Percentiles rank a stretch among this genome's conserved stretches.
These are phyloP conservation scores for Ashinkailepas kermadecensis DNA, from an alignment of 2,888 invertebrate species.

Conservation along the genomic window DNA sequence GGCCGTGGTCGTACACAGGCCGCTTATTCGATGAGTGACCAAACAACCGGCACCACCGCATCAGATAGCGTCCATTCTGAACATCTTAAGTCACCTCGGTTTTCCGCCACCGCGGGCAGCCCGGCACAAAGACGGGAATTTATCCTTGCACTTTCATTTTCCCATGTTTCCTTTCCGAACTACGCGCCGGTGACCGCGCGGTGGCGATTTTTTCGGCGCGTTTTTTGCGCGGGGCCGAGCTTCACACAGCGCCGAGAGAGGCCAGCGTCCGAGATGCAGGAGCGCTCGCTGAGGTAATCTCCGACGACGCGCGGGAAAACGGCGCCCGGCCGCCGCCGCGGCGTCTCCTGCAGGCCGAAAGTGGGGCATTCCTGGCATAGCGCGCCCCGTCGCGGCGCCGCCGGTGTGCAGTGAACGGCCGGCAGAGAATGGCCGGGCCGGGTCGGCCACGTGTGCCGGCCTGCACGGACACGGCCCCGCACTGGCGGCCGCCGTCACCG, in stretches of 20 bases:
- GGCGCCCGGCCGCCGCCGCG: too few species aligned
- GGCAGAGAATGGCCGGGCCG: not conserved
- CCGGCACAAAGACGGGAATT: not conserved
- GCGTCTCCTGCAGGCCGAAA: not conserved
- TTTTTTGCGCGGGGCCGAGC: not conserved
- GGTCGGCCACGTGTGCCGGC: too few species aligned
- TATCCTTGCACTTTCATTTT: slow-evolving; percentile 10
- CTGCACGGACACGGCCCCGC: too few species aligned
- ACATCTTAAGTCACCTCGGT: not conserved
- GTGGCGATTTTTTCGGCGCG: not conserved
- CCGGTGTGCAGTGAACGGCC: not conserved
- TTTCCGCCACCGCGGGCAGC: slow-evolving; percentile 9
- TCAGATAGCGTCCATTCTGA: not conserved
- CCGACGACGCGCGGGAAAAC: not conserved
- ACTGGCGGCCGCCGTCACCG: not conserved
- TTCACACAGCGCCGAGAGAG: not conserved
- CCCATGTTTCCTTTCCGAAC: not conserved
- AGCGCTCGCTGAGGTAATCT: not conserved
- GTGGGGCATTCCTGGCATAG: slow-evolving; percentile 9
- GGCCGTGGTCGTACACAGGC: too few species aligned
- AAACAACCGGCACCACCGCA: not conserved
- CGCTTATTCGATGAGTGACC: not conserved
- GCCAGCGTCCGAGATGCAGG: not conserved
- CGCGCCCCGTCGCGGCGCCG: not conserved
- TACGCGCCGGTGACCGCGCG: not conserved